Evolutionary conservation across 1,140 invertebrate genomes (phyloP).

Genomic region (Aphis craccivora): DNA sequence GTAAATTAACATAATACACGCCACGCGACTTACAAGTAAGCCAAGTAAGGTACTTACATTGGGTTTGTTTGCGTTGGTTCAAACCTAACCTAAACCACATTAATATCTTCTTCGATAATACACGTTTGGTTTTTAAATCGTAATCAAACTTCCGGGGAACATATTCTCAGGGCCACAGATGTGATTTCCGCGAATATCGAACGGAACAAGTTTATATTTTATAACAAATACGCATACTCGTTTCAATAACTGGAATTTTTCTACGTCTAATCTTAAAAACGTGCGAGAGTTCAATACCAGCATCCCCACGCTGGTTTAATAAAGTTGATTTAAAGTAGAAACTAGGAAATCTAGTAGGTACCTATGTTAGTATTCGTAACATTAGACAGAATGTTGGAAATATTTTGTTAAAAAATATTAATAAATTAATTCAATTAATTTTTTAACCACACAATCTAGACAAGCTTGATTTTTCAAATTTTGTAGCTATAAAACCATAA

Average conservation of each 20-base stretch:
- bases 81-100: neutral
- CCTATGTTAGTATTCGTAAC: no score
- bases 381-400: no score
- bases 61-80: neutral
- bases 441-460: neutral
- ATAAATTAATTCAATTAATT: no score
- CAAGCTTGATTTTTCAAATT: neutral
- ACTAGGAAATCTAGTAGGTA: neutral
- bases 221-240: neutral
- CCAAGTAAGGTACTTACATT: neutral
- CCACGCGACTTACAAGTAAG: neutral
- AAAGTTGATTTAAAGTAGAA: neutral
- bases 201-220: neutral
- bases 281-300: neutral
- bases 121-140: neutral
- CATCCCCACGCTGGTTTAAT: neutral
- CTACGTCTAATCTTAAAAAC: neutral
- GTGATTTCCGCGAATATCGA: neutral
- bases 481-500: neutral
- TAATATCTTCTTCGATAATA: neutral
- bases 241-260: neutral
- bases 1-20: neutral
- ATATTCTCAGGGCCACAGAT: neutral
- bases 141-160: neutral
- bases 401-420: no score